These are phyloP conservation scores for Drosophila eugracilis DNA, from an alignment of 1,140 invertebrate species.

Conservation along the genomic window DNA sequence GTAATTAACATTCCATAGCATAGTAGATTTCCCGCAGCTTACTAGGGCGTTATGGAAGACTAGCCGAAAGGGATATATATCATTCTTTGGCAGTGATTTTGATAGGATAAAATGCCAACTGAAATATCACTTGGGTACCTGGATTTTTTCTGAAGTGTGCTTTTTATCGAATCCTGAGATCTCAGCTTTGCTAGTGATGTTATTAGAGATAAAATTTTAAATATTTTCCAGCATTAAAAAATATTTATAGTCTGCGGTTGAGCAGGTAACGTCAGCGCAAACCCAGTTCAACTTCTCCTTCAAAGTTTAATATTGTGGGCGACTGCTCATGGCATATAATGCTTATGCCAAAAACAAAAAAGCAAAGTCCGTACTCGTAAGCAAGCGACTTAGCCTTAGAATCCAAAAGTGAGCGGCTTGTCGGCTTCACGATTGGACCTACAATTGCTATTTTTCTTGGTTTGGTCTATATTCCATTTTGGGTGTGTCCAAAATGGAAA, in stretches of 20 bases:
- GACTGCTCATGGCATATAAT: slow-evolving; percentile 29
- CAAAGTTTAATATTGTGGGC: slow-evolving; percentile 38
- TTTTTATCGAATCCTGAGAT: no score
- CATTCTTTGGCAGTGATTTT: no score
- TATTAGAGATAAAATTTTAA: no score
- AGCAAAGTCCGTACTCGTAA: slow-evolving; percentile 21
- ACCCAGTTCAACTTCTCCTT: slow-evolving; percentile 5
- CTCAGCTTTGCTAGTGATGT: no score
- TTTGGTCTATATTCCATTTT: slow-evolving; percentile 40
- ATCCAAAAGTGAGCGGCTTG: slow-evolving; percentile 66
- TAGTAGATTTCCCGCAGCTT: no score
- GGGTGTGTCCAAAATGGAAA: slow-evolving; percentile 53
- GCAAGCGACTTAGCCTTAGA: slow-evolving; percentile 51
- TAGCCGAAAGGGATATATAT: no score
- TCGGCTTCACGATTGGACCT: slow-evolving; percentile 24
- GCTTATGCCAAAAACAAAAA: slow-evolving; percentile 15
- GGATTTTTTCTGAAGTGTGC: no score
- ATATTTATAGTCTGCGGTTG: no score
- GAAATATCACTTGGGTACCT: no score
- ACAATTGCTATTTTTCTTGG: slow-evolving; percentile 6
- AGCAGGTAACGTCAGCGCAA: slow-evolving; percentile 10
- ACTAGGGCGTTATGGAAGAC: no score
- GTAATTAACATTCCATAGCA: slow-evolving; percentile 52
- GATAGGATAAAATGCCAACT: no score
- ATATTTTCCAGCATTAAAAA: no score